Base-by-base conservation (phyloP, 2,113 vertebrate genomes). In the Lontra canadensis region DNA sequence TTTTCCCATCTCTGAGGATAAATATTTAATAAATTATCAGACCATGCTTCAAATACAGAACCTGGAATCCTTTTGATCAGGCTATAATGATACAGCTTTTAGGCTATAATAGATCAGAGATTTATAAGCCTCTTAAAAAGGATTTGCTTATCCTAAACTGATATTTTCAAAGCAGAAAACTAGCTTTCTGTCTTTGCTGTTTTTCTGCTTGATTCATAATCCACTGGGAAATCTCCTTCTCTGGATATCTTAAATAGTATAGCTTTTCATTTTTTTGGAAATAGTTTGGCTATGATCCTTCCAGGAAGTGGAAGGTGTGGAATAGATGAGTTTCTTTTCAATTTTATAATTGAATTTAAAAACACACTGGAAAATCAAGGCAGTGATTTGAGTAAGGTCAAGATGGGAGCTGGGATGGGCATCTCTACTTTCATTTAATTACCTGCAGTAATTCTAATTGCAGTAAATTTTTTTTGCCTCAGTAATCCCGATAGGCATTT, bases 11-110 rank as follows among this genome's bases (percentile, higher is more conserved):
- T 34, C 74, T 84, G 55, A 94, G 34, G 36, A 65, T 79, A 88
- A 91, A 80, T 34, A 59, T 73, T 91, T 79, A 91, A 89, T 39
- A 78, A 95, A 79, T 97, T 97, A 88, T 94, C 42, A 91, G 21
- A 94, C 2, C 44, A 85, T 90, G 23, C n/a, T 94, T 94, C 76
- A 96, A 92, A 85, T 86, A 82, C 1, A 89, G 49, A 29, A 88
- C 39, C 82, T 26, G 15, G 90, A 96, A 83, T 93, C 23, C 23
- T 96, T 95, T 78, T 86, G 52, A 85, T 88, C 67, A 79, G 47
- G n/a, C 18, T 87, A 83, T 21, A 86, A 80, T 86, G 26, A 81
- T 71, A 36, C 29, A 63, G 80, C 10, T 94, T 95, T 52, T 74
- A 95, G 18, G 14, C 13, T 78, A 74, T 36, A 63, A 34, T 52